Base-by-base conservation (phyloP, 2,888 invertebrate genomes). In the Eulithis prunata region DNA sequence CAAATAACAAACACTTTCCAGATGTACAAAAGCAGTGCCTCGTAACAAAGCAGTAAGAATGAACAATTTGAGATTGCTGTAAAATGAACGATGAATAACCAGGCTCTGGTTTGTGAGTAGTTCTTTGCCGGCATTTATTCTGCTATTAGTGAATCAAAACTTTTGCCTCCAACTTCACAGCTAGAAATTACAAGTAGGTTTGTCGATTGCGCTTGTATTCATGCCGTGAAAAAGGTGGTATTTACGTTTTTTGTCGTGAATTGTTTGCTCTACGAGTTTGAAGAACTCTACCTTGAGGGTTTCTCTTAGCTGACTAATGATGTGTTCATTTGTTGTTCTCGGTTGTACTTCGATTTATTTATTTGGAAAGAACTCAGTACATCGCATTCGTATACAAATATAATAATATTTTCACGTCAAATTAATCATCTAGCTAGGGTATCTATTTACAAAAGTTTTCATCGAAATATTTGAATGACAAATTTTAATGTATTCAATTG, bases 141-240 rank as follows among this genome's bases (percentile, higher is more conserved):
- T 75, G 75, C 78, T 79, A 82, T 83, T 83, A 82, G 75, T 70
- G 77, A 81, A 81, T 79, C 75, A 80, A 80, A 84, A 84, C 78
- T 81, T 80, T 75, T 71, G 71, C 70, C 70, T 71, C 70, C 57
- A 68, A 64, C 71, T 73, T 69, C 38, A 59, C 67, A 64, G 36
- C 47, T 61, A 57, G 43, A 55, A 60, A 41, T 58, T 54, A 59
- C 51, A 57, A 57, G 52, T 51, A 51, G 28, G 43, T 57, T 49
- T 7, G 12, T 21, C 52, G 13, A 52, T 52, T 53, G 21, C 21
- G 21, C 21, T 21, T 21, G 21, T 21, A 21, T 21, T 21, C 21
- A 1, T 2, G 1, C 1, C 21, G 21, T 21, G 21, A 21, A 21
- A 21, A 21, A 21, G 21, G 21, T 21, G 32, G 45, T 7, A 2